Evolutionary conservation across 2,113 vertebrate species (phyloP), one percentile per base, ranked within the genome.

Genomic region (Calypte anna): DNA sequence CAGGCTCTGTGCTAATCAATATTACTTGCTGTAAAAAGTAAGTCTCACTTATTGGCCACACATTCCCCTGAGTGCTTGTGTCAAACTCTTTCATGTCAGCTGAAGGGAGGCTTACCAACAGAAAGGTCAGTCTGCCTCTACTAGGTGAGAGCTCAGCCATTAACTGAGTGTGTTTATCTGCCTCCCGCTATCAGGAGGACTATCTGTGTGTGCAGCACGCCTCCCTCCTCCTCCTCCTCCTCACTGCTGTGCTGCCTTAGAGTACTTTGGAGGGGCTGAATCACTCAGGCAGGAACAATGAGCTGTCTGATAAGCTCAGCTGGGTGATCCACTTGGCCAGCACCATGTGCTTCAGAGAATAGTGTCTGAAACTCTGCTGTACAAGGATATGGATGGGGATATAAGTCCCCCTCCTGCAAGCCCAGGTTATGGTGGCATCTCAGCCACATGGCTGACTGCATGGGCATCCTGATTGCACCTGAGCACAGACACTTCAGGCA

Each of bases 1-100:
- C 72, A 55, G 86, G 89, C 33, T 0, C 90, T 86, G 68, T 0
- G 2, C 53, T 95, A 69, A 95, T 97, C 96, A 86, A 97, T 96
- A 92, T 73, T 40, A 43, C 88, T 94, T 79, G 90, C 82, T 90
- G 86, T 61, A 74, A 63, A 93, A 91, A 92, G 86, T 91, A 78
- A 88, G 77, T 93, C 96, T 88, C 91, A 84, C 86, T 93, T 95
- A 87, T 94, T 73, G 76, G 86, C 66, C 79, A 75, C 90, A 76
- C 81, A 72, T 92, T 95, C 81, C 90, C 78, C 83, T 91, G 93
- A 91, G 86, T 91, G 86, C 89, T 63, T 50, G 75, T 96, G 95
- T 96, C 95, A 96, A 94, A 95, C 69, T 85, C 88, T 82, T 63
- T 96, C 82, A 90, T 72, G 68, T 96, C 94, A 97, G 86, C 92